Conservation (phyloP, 2,888 invertebrate genomes). For the Piscicola geometra region DNA sequence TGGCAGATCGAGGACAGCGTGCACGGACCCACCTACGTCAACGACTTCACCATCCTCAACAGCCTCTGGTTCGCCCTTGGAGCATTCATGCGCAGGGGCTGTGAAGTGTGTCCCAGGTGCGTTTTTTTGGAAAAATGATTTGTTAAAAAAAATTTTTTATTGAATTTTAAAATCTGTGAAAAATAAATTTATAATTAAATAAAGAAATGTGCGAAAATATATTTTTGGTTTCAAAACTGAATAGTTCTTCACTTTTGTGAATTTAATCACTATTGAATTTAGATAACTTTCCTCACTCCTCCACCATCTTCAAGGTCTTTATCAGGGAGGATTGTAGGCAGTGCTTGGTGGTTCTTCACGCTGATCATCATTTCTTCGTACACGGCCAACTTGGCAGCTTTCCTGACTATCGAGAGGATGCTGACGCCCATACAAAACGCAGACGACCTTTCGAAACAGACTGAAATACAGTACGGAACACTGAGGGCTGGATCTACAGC, state of each 20-base stretch:
- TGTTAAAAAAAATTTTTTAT: no score
- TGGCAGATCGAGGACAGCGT: conserved; percentile 65
- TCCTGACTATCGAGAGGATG: conserved; percentile 92
- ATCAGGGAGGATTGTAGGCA: conserved; percentile 85
- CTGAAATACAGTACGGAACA: conserved; percentile 86
- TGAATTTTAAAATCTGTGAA: no score
- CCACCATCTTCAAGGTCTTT: conserved; percentile 45
- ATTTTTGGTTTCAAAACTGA: no score
- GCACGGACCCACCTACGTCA: conserved; percentile 45
- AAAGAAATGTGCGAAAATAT: no score
- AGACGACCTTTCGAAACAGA: conserved; percentile 89
- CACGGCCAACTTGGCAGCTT: conserved; percentile 94
- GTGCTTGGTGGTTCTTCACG: conserved; percentile 96
- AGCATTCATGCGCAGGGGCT: conserved; percentile 95
- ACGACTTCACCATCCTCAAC: conserved; percentile 71
- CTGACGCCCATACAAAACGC: conserved; percentile 91
- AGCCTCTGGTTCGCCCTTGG: conserved; percentile 93
- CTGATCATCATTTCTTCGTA: conserved; percentile 96
- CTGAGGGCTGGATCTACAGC: conserved; percentile 89
- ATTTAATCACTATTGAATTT: neutral
- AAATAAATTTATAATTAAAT: no score
- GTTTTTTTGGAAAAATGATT: conserved; percentile 56
- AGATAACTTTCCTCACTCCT: neutral
- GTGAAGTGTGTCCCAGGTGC: conserved; percentile 85
- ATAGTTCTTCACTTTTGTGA: no score